Evolutionary conservation across 2,113 vertebrate species (phyloP), one percentile per base, ranked within the genome.

Genomic region (Sylvia atricapilla): DNA sequence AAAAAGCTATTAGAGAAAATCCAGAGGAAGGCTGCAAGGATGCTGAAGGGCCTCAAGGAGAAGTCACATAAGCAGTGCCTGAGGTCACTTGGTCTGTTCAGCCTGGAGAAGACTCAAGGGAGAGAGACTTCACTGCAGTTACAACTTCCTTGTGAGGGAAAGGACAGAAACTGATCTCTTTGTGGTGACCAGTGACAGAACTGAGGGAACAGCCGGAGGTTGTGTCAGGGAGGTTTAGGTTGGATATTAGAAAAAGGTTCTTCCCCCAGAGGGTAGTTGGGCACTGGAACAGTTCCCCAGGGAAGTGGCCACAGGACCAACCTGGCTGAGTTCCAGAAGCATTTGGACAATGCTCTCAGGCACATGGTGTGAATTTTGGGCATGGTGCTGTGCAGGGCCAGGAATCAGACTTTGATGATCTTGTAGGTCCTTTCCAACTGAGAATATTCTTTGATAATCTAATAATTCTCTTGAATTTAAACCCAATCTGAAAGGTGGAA

Each of bases 61-160:
- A n/a, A 53, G n/a, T 4, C 1, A 0, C 15, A 4, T 30, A 46
- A 68, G 24, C 20, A 75, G 24, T 1, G 4, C 39, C n/a, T 82
- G 39, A 76, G 21, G 14, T 2, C 21, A 15, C 11, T 53, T 53
- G 33, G 13, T n/a, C 23, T 75, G 15, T 46, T n/a, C 53, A 53
- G 9, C 20, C 59, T 68, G 28, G 28, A 52, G 67, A 14, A 59
- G 28, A 39, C 11, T 35, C 46, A 75, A 25, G 3, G 16, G 6
- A 59, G 7, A 53, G 6, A 59, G 7, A 53, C 9, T 24, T 35
- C 70, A 39, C 0, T 30, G 53, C 33, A 68, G 28, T 30, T 47
- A 31, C 46, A 82, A 6, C 3, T 30, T 30, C 46, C 11, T 39
- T 1, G 2, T 12, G 25, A 75, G n/a, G 23, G 13, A 4, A 17